A percentile compares a stretch with the other conserved stretches of the same genome.
phyloP scores from a whole-genome alignment of 2,113 vertebrate genomes.

The Cichladusa arquata region DNA sequence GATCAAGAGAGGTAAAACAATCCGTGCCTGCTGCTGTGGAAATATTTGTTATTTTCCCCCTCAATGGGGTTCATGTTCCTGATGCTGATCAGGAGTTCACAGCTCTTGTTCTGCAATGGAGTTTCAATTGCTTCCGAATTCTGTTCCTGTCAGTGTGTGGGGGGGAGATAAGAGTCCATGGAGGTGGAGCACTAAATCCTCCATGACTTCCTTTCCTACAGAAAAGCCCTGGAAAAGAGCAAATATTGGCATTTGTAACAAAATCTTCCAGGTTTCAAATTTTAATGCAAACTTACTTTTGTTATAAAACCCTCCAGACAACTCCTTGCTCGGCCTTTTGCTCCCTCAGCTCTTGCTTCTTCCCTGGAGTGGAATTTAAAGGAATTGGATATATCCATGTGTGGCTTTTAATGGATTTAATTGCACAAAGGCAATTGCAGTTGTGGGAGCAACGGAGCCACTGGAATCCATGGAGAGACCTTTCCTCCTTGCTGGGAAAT shows the following conservation, averaged over 20 bases:
- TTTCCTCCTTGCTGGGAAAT: not conserved
- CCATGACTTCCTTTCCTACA: not conserved
- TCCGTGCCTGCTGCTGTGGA: not conserved
- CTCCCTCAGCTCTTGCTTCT: not conserved
- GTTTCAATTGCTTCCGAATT: not conserved
- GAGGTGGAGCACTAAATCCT: conserved; percentile 24
- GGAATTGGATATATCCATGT: not conserved
- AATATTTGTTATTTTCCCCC: not conserved
- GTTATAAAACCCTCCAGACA: not conserved
- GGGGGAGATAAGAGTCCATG: not conserved
- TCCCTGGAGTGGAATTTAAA: not conserved
- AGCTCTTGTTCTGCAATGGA: not conserved
- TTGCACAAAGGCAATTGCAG: not conserved
- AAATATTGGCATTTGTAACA: not conserved
- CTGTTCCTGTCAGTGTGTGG: not conserved
- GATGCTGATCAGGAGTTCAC: not conserved
- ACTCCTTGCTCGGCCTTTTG: not conserved
- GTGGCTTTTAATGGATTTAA: not conserved
- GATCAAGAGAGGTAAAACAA: not conserved
- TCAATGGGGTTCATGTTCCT: not conserved
- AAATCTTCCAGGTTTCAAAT: not conserved
- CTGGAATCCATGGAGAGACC: not conserved
- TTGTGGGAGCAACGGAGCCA: accelerated
- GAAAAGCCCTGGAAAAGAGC: not conserved
- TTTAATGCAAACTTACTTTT: not conserved